A percentile compares a stretch with the other conserved stretches of the same genome.
phyloP scores from a whole-genome alignment of 2,888 invertebrate species.

The Gisinianus flammeolus region DNA sequence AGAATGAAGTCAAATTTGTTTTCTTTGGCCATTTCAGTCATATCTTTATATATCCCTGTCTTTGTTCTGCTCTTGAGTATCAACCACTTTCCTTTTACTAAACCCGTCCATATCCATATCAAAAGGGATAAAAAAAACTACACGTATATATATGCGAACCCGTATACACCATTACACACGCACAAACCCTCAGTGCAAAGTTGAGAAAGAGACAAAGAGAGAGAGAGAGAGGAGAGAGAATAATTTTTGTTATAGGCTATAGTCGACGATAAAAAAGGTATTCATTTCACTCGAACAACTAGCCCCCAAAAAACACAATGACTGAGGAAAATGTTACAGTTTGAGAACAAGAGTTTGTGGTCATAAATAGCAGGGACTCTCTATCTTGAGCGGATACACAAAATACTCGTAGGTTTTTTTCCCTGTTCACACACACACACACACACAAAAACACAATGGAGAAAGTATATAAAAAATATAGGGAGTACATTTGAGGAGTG shows the following conservation, averaged over 20 bases:
- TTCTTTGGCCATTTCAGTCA: neutral
- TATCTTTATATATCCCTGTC: neutral
- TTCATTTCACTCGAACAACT: neutral
- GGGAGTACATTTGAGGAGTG: neutral
- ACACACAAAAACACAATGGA: neutral
- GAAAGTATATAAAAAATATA: neutral
- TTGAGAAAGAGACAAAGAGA: neutral
- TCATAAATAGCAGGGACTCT: neutral
- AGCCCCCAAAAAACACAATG: too few species aligned
- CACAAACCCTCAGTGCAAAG: too few species aligned
- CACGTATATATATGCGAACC: neutral
- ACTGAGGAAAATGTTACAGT: neutral
- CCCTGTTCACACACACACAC: neutral
- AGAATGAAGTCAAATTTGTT: slow-evolving; percentile 10
- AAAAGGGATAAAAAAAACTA: neutral
- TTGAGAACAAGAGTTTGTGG: neutral
- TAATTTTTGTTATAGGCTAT: neutral
- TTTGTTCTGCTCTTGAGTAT: neutral
- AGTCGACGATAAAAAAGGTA: neutral
- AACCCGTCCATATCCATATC: too few species aligned
- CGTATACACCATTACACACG: too few species aligned
- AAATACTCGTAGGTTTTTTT: neutral
- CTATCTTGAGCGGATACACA: neutral
- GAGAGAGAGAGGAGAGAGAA: neutral
- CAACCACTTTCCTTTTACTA: neutral